These are phyloP conservation scores for Hippasteria phrygiana DNA, from an alignment of 53 echinoderm and acorn worm species.

Conservation along the genomic window DNA sequence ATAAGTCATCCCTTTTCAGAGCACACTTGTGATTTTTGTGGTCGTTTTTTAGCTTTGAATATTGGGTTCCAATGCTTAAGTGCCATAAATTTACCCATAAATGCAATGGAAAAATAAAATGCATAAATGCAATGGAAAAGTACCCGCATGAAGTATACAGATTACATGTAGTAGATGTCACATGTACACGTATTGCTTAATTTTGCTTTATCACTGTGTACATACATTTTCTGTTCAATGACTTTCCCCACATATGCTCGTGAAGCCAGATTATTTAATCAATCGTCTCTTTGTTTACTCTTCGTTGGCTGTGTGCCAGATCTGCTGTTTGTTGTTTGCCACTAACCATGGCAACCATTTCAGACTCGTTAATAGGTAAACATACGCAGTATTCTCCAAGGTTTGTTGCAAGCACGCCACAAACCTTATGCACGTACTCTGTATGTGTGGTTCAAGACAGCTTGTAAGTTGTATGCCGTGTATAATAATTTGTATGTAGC, in stretches of 20 bases:
- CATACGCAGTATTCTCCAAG: neutral
- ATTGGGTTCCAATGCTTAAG: no score
- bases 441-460: neutral
- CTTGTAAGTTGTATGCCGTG: no score
- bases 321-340: neutral
- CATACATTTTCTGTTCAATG: neutral
- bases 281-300: neutral
- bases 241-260: neutral
- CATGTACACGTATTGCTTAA: no score
- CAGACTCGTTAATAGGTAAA: neutral
- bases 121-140: neutral
- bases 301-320: neutral
- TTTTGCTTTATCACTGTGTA: no score
- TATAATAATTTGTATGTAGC: no score
- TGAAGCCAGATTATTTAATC: neutral
- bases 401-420: neutral
- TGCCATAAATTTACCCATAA: no score
- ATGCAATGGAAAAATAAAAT: neutral
- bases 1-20: no score
- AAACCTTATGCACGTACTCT: neutral
- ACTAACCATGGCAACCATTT: constrained; percentile 1
- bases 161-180: no score
- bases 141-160: neutral
- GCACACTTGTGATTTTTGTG: no score
- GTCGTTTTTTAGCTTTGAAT: no score